Evolutionary conservation across 2,888 invertebrate genomes (phyloP), one percentile per base, ranked within the genome.

Genomic region (Drosophila borborema): DNA sequence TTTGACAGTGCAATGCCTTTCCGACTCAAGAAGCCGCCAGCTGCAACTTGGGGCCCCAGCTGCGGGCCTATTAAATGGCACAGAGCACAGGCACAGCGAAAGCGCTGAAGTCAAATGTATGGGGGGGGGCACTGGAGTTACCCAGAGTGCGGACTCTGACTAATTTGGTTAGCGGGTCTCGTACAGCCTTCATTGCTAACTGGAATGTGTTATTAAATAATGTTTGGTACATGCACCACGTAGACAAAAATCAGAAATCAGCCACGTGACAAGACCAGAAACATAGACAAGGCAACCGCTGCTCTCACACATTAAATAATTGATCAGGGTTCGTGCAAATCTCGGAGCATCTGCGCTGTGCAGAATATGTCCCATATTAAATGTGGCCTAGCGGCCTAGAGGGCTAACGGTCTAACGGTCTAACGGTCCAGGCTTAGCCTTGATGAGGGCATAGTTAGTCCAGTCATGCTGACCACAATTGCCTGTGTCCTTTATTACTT

Each of bases 1-100:
- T 86, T 86, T 80, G 86, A 86, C 86, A 86, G 78, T 85, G 81
- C 81, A 82, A 78, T 81, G 77, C 77, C 81, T 77, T 66, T 69
- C 53, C 73, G 68, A 60, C 80, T 77, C 69, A 66, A 73, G 61
- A 73, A 77, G 63, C 75, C 73, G 62, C 65, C 73, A 69, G 79
- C 79, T 79, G 81, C 79, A 79, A 54, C 72, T 53, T 45, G 56
- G 75, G 75, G 65, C 23, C 71, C 49, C 83, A 83, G 80, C 81
- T 83, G 83, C 63, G 65, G 74, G 71, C 73, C 83, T 81, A 81
- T 80, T 80, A 72, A 79, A 77, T 45, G 46, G 68, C 38, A 56
- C 56, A 46, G 61, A 59, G 51, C 45, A 51, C 23, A 23, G 23
- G 23, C 23, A 23, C 49, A 10, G 34, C 31, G 40, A 43, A 45